These are phyloP conservation scores for Cataglyphis livida DNA, from an alignment of 2,888 invertebrate genomes.

Conservation along the genomic window DNA sequence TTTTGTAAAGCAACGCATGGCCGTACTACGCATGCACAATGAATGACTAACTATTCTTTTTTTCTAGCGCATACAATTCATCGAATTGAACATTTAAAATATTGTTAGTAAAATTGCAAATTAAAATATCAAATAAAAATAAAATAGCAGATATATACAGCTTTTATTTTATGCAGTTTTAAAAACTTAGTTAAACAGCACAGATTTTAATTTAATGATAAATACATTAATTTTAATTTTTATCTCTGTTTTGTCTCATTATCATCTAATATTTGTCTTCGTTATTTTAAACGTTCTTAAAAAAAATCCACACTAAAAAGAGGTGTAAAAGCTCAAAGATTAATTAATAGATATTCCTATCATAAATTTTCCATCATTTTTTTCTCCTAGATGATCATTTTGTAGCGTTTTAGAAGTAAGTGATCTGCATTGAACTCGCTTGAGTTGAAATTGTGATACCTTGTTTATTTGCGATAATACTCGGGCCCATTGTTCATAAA, in stretches of 20 bases:
- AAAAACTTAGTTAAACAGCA: neutral
- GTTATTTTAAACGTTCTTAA: neutral
- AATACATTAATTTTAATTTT: neutral
- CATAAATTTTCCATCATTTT: neutral
- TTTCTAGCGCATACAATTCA: neutral
- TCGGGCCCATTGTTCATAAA: slow-evolving; percentile 66
- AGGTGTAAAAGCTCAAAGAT: neutral
- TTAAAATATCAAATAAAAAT: neutral
- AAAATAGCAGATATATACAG: neutral
- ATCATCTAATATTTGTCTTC: neutral
- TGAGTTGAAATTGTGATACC: slow-evolving; percentile 62
- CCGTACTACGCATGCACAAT: neutral
- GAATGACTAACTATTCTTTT: slow-evolving; percentile 24
- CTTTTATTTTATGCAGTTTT: neutral
- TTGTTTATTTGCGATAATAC: slow-evolving; percentile 72
- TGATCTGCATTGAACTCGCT: slow-evolving; percentile 57
- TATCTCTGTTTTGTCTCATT: neutral
- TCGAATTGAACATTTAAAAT: neutral
- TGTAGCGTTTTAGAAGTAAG: neutral
- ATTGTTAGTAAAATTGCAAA: slow-evolving; percentile 25
- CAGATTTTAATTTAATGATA: neutral
- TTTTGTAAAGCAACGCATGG: neutral
- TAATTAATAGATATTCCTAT: slow-evolving; percentile 11
- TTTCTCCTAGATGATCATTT: slow-evolving; percentile 17
- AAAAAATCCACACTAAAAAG: neutral